Conservation (phyloP, 2,113 vertebrate species). For the Pelodiscus sinensis region DNA sequence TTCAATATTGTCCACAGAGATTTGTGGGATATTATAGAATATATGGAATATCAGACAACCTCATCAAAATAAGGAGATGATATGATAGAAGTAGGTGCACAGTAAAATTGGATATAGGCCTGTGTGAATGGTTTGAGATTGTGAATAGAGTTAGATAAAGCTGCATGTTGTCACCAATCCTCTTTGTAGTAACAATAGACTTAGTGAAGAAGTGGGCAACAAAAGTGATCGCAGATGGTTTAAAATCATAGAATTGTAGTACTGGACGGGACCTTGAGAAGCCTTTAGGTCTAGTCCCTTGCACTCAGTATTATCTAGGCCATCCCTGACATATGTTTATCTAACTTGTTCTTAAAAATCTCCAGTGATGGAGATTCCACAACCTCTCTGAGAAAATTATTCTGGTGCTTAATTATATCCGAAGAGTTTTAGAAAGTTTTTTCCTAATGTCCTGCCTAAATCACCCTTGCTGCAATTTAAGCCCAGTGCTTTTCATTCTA, state of each 20-base stretch:
- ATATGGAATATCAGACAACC: background rate
- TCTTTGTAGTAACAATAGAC: background rate
- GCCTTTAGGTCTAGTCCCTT: no score
- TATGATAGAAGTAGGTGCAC: background rate
- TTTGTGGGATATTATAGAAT: background rate
- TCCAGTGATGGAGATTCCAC: no score
- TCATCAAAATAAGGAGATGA: background rate
- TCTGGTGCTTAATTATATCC: no score
- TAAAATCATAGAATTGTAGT: background rate
- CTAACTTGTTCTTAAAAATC: no score
- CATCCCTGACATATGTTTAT: no score
- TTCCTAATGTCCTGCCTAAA: no score
- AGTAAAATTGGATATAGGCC: background rate
- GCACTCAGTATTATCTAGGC: no score
- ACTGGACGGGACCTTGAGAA: no score
- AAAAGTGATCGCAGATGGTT: background rate
- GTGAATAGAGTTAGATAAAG: background rate
- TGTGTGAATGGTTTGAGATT: background rate
- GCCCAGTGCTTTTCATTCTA: no score
- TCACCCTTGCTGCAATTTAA: no score
- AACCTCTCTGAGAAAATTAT: no score
- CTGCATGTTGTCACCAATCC: background rate
- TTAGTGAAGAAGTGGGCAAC: background rate
- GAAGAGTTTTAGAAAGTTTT: no score
- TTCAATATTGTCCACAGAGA: background rate